Conservation (phyloP, 2,888 invertebrate species). For the Idaea dimidiata region DNA sequence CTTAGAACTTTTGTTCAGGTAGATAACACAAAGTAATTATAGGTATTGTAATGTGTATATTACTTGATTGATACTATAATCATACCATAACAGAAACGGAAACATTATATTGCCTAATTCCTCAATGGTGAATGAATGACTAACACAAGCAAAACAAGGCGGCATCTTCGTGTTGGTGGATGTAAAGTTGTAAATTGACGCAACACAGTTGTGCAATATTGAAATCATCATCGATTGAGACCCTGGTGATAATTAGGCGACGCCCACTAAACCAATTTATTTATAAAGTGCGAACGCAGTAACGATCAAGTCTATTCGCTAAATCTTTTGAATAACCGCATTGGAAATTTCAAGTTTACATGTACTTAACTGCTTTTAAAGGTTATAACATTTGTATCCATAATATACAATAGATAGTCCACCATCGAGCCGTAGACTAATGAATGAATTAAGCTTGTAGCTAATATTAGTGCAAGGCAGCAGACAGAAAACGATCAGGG, state of each 20-base stretch:
- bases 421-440: not conserved
- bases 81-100: not conserved
- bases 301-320: not conserved
- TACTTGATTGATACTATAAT: too few species aligned
- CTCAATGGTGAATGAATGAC: slow-evolving; percentile 5
- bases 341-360: not conserved
- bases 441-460: not conserved
- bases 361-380: not conserved
- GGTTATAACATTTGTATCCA: not conserved
- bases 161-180: slow-evolving; percentile 50
- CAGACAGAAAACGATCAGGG: not conserved
- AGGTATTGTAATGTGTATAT: too few species aligned
- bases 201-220: slow-evolving; percentile 49
- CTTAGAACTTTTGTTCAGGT: too few species aligned
- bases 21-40: too few species aligned
- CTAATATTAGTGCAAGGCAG: not conserved
- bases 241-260: slow-evolving; percentile 51
- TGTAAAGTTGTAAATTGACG: slow-evolving; percentile 45
- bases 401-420: not conserved
- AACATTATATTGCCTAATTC: not conserved
- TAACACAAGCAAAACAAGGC: slow-evolving; percentile 45
- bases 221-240: slow-evolving; percentile 49
- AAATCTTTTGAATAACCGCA: not conserved
- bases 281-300: slow-evolving; percentile 20
- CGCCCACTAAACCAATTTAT: slow-evolving; percentile 38